These are phyloP conservation scores for Agelastica alni DNA, from an alignment of 2,888 invertebrate genomes.

Conservation along the genomic window DNA sequence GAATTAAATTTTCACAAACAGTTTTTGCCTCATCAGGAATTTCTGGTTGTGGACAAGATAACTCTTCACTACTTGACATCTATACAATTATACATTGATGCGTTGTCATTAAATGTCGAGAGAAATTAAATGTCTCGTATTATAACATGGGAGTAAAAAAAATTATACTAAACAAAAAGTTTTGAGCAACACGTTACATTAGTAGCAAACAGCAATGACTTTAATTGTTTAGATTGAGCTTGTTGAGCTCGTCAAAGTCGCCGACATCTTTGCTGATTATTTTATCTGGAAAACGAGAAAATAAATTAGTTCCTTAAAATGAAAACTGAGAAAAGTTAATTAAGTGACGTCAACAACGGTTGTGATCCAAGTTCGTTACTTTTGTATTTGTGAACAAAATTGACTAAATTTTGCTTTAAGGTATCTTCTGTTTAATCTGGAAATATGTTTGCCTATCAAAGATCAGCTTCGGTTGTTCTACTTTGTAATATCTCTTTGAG, in stretches of 20 bases:
- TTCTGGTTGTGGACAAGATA: too few relatives aligned
- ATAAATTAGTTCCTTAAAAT: conserved; percentile 51
- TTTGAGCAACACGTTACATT: too few relatives aligned
- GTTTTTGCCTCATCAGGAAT: too few relatives aligned
- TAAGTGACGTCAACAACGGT: conserved; percentile 44
- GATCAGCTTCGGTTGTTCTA: conserved; percentile 17
- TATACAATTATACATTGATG: too few relatives aligned
- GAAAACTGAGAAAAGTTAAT: conserved; percentile 50
- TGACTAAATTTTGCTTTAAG: conserved; percentile 37
- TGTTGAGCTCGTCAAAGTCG: background rate
- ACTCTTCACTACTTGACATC: too few relatives aligned
- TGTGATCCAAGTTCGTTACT: conserved; percentile 40
- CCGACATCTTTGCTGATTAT: conserved; percentile 37
- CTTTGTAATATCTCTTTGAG: conserved; percentile 19
- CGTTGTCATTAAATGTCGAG: too few relatives aligned
- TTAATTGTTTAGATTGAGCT: background rate
- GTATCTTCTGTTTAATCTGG: conserved; percentile 26
- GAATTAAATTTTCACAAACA: too few relatives aligned
- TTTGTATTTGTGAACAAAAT: conserved; percentile 40
- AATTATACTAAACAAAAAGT: too few relatives aligned
- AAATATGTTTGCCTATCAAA: conserved; percentile 33
- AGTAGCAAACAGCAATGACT: too few relatives aligned
- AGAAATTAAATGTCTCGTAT: too few relatives aligned
- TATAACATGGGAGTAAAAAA: too few relatives aligned
- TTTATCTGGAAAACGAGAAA: conserved; percentile 46